Percentiles rank a stretch among this genome's conserved stretches.
These are phyloP conservation scores for Tetrax tetrax DNA, from an alignment of 2,113 vertebrate species.

Conservation along the genomic window DNA sequence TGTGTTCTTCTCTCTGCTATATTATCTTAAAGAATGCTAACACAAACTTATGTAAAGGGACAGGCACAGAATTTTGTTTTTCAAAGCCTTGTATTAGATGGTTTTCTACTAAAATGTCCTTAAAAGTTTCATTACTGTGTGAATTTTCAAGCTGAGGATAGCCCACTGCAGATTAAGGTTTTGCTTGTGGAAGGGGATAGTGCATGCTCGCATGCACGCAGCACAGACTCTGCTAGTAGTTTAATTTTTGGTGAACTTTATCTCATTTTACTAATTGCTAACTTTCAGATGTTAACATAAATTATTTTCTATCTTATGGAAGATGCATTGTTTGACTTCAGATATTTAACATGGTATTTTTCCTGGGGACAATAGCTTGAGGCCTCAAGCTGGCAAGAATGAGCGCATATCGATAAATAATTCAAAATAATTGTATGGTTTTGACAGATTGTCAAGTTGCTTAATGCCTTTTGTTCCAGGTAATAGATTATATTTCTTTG, in stretches of 20 bases:
- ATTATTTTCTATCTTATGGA: constrained; percentile 32
- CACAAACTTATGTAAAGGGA: not conserved
- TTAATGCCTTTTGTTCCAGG: constrained; percentile 70
- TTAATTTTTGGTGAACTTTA: not conserved
- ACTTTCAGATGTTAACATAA: constrained; percentile 34
- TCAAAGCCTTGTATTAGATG: not conserved
- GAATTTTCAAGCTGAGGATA: not conserved
- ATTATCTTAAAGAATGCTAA: not conserved
- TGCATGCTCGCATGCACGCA: not conserved
- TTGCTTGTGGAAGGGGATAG: not conserved
- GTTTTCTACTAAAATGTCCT: not conserved
- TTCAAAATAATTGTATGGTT: constrained; percentile 77
- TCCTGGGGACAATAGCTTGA: constrained; percentile 40
- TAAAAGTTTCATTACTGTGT: not conserved
- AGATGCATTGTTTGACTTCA: constrained; percentile 55
- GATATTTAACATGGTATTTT: constrained; percentile 49
- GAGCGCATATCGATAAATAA: constrained; percentile 79
- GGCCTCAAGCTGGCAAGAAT: constrained; percentile 42
- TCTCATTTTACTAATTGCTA: constrained; percentile 21
- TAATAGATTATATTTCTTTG: constrained; percentile 74
- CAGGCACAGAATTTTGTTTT: not conserved
- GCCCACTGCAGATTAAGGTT: not conserved
- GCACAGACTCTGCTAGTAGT: not conserved
- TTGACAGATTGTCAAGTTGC: constrained; percentile 80
- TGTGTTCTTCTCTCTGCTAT: not conserved